Evolutionary conservation across 2,888 invertebrate species (phyloP), one percentile per base, ranked within the genome.

Genomic region (Volucella inanis): DNA sequence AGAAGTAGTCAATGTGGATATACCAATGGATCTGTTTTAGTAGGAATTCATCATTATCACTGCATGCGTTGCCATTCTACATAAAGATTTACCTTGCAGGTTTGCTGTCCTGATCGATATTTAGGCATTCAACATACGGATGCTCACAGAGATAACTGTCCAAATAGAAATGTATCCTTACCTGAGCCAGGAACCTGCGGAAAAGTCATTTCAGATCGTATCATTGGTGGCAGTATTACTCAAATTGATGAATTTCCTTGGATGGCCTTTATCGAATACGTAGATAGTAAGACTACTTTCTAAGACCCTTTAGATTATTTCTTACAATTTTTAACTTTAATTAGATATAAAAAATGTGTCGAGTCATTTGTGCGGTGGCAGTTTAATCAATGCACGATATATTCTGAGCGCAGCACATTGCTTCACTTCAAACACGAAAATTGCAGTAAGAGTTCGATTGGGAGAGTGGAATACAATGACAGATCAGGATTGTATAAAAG

Each of bases 371-470:
- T 96, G 96, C 89, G 96, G 96, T 0, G 96, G 96, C 0, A 95
- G 95, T 0, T 91, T 96, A 14, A 95, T 96, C 55, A 90, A 89
- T 59, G 87, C 86, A 8, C 89, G 94, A 81, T 96, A 96, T 89
- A 94, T 96, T 8, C 88, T 96, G 68, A 96, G 96, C 0, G 96
- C 96, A 0, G 95, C 95, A 0, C 96, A 96, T 89, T 96, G 96
- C 88, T 92, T 96, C 38, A 94, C 94, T 31, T 31, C 31, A 89
- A 92, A 93, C 95, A 95, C 0, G 87, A 89, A 8, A 92, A 92
- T 47, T 96, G 95, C 96, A n/a, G 88, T 88, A 2, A 89, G 89
- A 3, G 91, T 91, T 9, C 90, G 92, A 3, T 84, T 92, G 50
- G 92, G 92, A 14, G 92, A 92, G 83, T 91, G 91, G 93, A 94